These are phyloP conservation scores for Channa argus DNA, from an alignment of 2,113 vertebrate species.

Conservation along the genomic window DNA sequence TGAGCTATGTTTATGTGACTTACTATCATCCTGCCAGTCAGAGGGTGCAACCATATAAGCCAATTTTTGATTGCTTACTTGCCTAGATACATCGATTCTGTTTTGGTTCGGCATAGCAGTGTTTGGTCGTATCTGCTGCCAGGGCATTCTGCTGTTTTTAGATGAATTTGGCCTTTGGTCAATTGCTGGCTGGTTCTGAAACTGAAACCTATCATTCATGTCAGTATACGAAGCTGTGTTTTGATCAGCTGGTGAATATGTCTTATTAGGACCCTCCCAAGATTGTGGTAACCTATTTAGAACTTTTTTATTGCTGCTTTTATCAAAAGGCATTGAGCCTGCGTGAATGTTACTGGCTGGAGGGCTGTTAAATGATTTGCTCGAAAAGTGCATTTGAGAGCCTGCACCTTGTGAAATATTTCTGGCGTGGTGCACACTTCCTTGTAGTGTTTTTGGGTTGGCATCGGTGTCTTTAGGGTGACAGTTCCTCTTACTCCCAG, in stretches of 20 bases:
- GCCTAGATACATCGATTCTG: conserved; percentile 86
- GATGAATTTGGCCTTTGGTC: conserved; percentile 86
- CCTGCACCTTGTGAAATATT: conserved; percentile 84
- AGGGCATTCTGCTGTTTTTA: conserved; percentile 85
- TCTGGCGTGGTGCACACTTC: conserved; percentile 86
- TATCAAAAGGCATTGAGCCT: conserved; percentile 85
- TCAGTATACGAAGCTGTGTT: conserved; percentile 82
- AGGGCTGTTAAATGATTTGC: conserved; percentile 84
- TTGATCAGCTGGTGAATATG: conserved; percentile 85
- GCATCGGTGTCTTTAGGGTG: conserved; percentile 80
- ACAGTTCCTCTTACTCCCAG: conserved; percentile 83
- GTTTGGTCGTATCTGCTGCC: conserved; percentile 88
- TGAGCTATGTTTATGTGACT: conserved; percentile 78
- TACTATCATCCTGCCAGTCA: conserved; percentile 88
- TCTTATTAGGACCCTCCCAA: conserved; percentile 89
- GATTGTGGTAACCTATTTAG: conserved; percentile 83
- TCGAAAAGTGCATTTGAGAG: conserved; percentile 89
- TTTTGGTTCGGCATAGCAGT: conserved; percentile 82
- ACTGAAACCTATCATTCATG: conserved; percentile 84
- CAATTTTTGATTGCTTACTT: conserved; percentile 86
- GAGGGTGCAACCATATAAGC: conserved; percentile 82
- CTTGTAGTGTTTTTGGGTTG: conserved; percentile 84
- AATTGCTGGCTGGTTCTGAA: conserved; percentile 84
- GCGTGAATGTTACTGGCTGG: conserved; percentile 71
- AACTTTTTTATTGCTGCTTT: conserved; percentile 78